Evolutionary conservation across 1,140 invertebrate genomes (phyloP).

Genomic region (Olivierus martensii): DNA sequence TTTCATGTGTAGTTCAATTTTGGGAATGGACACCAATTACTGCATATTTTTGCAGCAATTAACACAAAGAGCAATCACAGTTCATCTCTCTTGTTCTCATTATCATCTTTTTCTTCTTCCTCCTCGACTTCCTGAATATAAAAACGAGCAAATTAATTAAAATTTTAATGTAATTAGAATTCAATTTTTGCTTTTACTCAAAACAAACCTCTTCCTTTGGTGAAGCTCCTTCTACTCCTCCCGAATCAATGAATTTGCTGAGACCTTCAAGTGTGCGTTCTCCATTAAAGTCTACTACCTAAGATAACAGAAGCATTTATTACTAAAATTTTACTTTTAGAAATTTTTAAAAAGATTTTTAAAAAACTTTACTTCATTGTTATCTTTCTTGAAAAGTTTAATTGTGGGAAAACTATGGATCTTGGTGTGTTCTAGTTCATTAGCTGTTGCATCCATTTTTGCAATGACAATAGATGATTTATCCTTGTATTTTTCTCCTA

Average conservation of each 20-base stretch:
- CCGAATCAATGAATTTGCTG: slow-evolving; percentile 75
- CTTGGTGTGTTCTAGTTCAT: slow-evolving; percentile 88
- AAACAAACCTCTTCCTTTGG: slow-evolving; percentile 41
- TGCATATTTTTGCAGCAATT: too few relatives aligned
- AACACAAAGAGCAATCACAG: too few relatives aligned
- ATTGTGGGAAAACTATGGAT: slow-evolving; percentile 91
- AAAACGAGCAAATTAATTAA: too few relatives aligned
- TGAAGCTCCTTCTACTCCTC: slow-evolving; percentile 46
- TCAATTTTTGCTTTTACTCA: too few relatives aligned
- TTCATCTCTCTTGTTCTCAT: too few relatives aligned
- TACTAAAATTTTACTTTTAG: neutral
- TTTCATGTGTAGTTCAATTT: too few relatives aligned
- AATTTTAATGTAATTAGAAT: too few relatives aligned
- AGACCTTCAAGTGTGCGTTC: slow-evolving; percentile 87
- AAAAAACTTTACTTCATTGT: slow-evolving; percentile 48
- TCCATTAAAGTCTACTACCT: slow-evolving; percentile 82
- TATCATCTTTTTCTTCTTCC: too few relatives aligned
- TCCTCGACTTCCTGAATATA: too few relatives aligned
- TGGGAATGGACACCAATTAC: too few relatives aligned
- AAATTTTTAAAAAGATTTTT: neutral
- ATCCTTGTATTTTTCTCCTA: slow-evolving; percentile 72
- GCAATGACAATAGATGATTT: slow-evolving; percentile 78
- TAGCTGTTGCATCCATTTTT: slow-evolving; percentile 94
- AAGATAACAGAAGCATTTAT: neutral
- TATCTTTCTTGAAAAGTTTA: slow-evolving; percentile 79